Evolutionary conservation across 2,113 vertebrate species (phyloP).

Genomic region (Psittacus erithacus): DNA sequence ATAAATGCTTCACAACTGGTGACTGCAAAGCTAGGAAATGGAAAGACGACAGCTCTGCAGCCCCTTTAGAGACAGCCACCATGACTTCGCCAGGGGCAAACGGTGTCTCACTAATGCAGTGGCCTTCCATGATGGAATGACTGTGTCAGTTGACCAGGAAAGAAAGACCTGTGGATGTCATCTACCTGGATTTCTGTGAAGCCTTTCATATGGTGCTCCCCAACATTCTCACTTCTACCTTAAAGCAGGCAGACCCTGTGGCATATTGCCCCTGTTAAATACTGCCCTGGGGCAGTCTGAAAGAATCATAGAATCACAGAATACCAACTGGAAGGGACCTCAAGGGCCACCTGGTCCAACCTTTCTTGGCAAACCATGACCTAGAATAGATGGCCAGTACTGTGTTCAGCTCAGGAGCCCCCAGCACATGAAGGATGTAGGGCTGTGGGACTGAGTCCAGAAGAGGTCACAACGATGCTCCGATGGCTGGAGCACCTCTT

Average conservation of each 20-base stretch:
- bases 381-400: not conserved
- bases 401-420: not conserved
- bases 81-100: not conserved
- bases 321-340: not conserved
- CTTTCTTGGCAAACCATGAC: not conserved
- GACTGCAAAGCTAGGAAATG: not conserved
- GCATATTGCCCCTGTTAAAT: not conserved
- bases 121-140: not conserved
- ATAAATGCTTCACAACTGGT: not conserved
- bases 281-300: not conserved
- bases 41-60: not conserved
- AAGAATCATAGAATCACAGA: not conserved
- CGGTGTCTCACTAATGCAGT: rapidly evolving
- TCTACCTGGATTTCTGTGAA: not conserved
- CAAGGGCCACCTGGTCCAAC: not conserved
- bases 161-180: not conserved
- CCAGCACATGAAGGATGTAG: not conserved
- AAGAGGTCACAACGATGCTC: not conserved
- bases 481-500: not conserved
- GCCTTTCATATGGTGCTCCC: not conserved
- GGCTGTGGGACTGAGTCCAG: not conserved
- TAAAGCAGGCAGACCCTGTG: not conserved
- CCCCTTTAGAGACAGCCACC: not conserved
- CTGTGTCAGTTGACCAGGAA: not conserved
- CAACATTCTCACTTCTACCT: not conserved